phyloP scores from a whole-genome alignment of 2,888 invertebrate genomes.

The Pheosia tremula region DNA sequence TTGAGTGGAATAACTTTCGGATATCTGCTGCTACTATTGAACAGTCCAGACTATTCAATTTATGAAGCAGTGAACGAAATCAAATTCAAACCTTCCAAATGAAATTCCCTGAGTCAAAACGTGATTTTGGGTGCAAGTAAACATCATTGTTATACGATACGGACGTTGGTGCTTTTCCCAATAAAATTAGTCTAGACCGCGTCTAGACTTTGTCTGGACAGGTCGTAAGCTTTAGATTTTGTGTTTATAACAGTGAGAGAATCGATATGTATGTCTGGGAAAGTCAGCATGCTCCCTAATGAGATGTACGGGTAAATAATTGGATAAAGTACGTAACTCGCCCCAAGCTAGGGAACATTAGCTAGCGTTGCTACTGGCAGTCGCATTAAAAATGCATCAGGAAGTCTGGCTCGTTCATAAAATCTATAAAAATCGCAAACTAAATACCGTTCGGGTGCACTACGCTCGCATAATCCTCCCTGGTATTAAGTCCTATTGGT shows the following conservation, averaged over 20 bases:
- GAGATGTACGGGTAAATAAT: not conserved
- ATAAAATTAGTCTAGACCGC: slow-evolving; percentile 70
- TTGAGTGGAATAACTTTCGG: not conserved
- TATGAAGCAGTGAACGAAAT: too few species aligned
- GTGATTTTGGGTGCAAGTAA: slow-evolving; percentile 26
- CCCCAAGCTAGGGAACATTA: slow-evolving; percentile 16
- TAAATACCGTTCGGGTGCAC: slow-evolving; percentile 12
- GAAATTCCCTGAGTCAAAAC: slow-evolving; percentile 22
- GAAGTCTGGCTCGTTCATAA: slow-evolving; percentile 25
- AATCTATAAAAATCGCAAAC: slow-evolving; percentile 30
- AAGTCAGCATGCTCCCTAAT: slow-evolving; percentile 7
- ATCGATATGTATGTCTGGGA: slow-evolving; percentile 44
- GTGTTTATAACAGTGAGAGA: slow-evolving; percentile 32
- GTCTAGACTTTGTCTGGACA: slow-evolving; percentile 67
- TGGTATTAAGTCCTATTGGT: too few species aligned
- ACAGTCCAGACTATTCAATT: too few species aligned
- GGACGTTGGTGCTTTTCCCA: slow-evolving; percentile 42
- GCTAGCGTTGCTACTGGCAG: slow-evolving; percentile 17
- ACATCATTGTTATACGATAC: slow-evolving; percentile 15
- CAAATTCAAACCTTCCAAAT: slow-evolving; percentile 12
- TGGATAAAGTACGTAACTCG: not conserved
- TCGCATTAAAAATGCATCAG: slow-evolving; percentile 43
- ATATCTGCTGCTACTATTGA: not conserved
- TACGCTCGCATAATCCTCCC: not conserved
- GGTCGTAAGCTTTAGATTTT: slow-evolving; percentile 33